Evolutionary conservation across 2,113 vertebrate species (phyloP).

Genomic region (Diadophis punctatus): DNA sequence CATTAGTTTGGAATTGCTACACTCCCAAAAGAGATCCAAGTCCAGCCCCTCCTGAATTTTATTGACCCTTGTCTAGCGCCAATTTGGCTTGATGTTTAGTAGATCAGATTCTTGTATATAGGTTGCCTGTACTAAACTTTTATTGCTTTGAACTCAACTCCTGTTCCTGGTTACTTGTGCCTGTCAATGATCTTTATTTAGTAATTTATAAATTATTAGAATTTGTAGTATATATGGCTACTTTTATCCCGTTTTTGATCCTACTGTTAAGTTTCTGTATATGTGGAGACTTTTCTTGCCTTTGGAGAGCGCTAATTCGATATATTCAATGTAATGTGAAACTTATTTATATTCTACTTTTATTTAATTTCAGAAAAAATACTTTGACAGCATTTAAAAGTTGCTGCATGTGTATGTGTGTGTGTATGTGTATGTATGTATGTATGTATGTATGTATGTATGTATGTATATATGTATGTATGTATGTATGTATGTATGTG

Average conservation of each 20-base stretch:
- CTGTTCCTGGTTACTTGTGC: background rate
- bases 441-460: background rate
- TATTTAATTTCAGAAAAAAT: background rate
- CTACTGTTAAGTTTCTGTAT: background rate
- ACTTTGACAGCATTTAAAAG: background rate
- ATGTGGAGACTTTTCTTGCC: background rate
- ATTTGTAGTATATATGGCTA: background rate
- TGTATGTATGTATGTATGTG: background rate
- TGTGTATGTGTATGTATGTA: accelerated
- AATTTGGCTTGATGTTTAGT: background rate
- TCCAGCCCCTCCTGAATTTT: background rate
- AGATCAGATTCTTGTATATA: background rate
- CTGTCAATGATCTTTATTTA: background rate
- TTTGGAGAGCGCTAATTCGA: background rate
- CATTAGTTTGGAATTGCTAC: background rate
- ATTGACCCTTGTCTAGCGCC: background rate
- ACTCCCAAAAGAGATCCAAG: background rate
- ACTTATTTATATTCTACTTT: background rate
- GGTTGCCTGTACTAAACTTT: background rate
- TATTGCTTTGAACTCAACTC: background rate
- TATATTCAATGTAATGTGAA: background rate
- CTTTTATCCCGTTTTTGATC: background rate
- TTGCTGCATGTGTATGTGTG: background rate
- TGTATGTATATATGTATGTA: no score
- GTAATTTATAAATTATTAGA: background rate